phyloP scores from a whole-genome alignment of 2,113 vertebrate species.

The Euleptes europaea region DNA sequence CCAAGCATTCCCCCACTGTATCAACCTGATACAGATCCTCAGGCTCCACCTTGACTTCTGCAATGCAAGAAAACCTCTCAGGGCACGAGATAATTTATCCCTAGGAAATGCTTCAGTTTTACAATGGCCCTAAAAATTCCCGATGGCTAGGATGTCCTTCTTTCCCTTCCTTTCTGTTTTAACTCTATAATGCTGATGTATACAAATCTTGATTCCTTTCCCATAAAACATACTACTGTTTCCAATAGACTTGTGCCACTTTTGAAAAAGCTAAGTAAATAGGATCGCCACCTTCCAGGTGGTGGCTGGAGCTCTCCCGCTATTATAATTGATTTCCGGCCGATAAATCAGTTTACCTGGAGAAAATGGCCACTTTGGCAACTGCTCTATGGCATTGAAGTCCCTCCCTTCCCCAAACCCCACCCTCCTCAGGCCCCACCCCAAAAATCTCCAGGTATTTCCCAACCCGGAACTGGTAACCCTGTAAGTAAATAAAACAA shows the following conservation, averaged over 20 bases:
- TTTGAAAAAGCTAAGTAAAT: conserved; percentile 28
- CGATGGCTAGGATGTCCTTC: neutral
- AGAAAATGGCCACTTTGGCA: too few relatives aligned
- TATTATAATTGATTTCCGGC: too few relatives aligned
- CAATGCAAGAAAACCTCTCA: neutral
- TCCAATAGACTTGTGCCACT: neutral
- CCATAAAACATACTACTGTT: neutral
- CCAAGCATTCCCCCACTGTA: too few relatives aligned
- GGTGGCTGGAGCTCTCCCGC: too few relatives aligned
- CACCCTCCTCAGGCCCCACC: too few relatives aligned
- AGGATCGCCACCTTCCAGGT: too few relatives aligned
- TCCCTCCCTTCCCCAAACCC: too few relatives aligned
- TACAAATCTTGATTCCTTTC: neutral
- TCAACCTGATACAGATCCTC: neutral
- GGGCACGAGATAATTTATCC: neutral
- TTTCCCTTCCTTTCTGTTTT: conserved; percentile 3
- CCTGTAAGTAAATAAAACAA: conserved; percentile 6
- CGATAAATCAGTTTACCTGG: too few relatives aligned
- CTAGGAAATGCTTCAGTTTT: neutral
- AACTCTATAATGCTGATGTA: neutral
- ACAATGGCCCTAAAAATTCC: neutral
- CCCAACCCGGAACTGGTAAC: too few relatives aligned
- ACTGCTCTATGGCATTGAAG: too few relatives aligned
- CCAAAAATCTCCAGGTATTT: too few relatives aligned
- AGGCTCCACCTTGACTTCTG: neutral